phyloP scores from a whole-genome alignment of 2,888 invertebrate species.

The Molanna angustata region DNA sequence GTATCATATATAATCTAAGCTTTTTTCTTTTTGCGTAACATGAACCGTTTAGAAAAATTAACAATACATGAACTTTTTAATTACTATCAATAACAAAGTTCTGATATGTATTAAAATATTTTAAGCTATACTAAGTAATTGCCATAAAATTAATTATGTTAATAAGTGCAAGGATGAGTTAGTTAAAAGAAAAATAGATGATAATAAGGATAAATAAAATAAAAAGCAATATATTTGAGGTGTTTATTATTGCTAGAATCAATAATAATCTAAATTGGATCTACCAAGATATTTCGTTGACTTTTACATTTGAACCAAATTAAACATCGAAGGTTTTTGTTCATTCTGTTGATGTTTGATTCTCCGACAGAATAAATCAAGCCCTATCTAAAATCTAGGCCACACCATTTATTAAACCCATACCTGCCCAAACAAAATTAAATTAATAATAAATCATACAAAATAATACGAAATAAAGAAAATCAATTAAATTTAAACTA shows the following conservation, averaged over 20 bases:
- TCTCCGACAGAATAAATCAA: constrained; percentile 44
- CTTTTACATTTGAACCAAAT: constrained; percentile 54
- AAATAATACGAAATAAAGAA: constrained; percentile 42
- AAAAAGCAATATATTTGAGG: constrained; percentile 31
- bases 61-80: no score
- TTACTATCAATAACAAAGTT: no score
- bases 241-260: constrained; percentile 56
- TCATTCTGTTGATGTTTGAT: constrained; percentile 20
- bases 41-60: no score
- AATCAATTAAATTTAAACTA: constrained; percentile 46
- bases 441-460: constrained; percentile 38
- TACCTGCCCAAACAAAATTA: constrained; percentile 53
- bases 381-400: constrained; percentile 52
- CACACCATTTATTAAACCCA: constrained; percentile 57
- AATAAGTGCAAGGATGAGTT: no score
- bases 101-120: no score
- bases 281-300: constrained; percentile 61
- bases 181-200: no score
- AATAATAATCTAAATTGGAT: constrained; percentile 48
- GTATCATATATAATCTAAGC: no score
- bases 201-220: constrained; percentile 23
- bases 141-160: no score
- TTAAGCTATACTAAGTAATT: no score
- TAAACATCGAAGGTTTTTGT: constrained; percentile 45
- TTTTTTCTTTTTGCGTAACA: no score